Evolutionary conservation across 2,888 invertebrate genomes (phyloP).

Genomic region (Drosophila demipolita): DNA sequence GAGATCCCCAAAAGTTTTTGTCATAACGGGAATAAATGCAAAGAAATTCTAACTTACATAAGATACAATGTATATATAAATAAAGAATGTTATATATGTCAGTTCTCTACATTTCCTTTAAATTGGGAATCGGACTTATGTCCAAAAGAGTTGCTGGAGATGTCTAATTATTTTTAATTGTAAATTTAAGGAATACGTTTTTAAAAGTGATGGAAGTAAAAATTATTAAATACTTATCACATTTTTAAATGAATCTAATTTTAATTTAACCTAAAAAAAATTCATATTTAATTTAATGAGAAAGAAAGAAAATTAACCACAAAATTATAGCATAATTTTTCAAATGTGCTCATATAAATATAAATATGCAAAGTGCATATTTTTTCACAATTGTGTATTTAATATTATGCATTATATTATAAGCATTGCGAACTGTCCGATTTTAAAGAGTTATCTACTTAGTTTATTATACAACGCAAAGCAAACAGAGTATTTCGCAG

Average conservation of each 20-base stretch:
- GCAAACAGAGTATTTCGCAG: neutral
- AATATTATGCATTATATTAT: no score
- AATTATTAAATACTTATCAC: no score
- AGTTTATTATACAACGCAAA: neutral
- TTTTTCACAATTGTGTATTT: no score
- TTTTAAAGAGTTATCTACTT: neutral
- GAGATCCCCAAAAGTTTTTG: constrained; percentile 10
- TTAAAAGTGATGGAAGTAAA: neutral
- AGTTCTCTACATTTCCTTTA: neutral
- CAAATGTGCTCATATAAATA: no score
- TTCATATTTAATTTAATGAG: no score
- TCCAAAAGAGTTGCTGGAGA: neutral
- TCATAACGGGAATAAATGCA: neutral
- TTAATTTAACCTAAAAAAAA: no score
- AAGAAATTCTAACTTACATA: neutral
- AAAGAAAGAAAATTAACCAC: neutral
- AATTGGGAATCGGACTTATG: neutral
- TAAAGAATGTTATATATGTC: neutral
- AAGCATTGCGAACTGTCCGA: neutral
- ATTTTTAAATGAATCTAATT: neutral
- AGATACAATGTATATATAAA: neutral
- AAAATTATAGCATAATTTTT: no score
- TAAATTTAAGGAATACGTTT: neutral
- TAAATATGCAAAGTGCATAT: neutral
- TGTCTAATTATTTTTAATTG: neutral